These are phyloP conservation scores for Andricus quercusramuli DNA, from an alignment of 2,888 invertebrate genomes.

Conservation along the genomic window DNA sequence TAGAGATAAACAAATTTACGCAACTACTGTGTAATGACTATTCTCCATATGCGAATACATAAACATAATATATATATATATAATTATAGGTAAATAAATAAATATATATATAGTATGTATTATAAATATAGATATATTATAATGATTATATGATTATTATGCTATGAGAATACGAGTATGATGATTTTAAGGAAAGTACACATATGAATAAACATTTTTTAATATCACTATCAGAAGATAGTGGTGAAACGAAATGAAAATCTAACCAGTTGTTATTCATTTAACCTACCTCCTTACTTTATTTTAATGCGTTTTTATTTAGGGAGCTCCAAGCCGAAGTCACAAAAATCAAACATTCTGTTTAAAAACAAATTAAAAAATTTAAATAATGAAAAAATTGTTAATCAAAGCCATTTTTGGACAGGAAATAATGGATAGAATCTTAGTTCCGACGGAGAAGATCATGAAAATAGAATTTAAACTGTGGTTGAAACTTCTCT, in stretches of 20 bases:
- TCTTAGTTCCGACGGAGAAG: too few species aligned
- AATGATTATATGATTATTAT: slow-evolving; percentile 70
- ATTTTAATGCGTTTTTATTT: background rate
- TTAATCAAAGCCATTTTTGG: too few species aligned
- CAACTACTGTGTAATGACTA: slow-evolving; percentile 72
- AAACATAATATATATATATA: slow-evolving; percentile 70
- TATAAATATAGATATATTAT: slow-evolving; percentile 68
- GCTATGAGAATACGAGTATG: slow-evolving; percentile 76
- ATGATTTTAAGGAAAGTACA: slow-evolving; percentile 79
- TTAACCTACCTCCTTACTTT: background rate
- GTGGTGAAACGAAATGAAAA: slow-evolving; percentile 74
- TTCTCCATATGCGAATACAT: slow-evolving; percentile 72
- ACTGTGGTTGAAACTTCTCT: too few species aligned
- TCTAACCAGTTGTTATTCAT: slow-evolving; percentile 58
- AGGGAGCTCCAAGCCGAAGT: too few species aligned
- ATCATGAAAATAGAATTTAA: too few species aligned
- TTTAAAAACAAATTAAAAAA: too few species aligned
- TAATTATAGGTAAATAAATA: slow-evolving; percentile 68
- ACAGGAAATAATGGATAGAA: too few species aligned
- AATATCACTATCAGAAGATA: slow-evolving; percentile 75
- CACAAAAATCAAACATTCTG: too few species aligned
- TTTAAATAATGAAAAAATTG: too few species aligned
- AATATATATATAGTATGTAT: slow-evolving; percentile 52
- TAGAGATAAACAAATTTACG: slow-evolving; percentile 68
- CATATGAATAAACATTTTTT: slow-evolving; percentile 78